phyloP scores from a whole-genome alignment of 2,888 invertebrate genomes.

The Formica aserva region DNA sequence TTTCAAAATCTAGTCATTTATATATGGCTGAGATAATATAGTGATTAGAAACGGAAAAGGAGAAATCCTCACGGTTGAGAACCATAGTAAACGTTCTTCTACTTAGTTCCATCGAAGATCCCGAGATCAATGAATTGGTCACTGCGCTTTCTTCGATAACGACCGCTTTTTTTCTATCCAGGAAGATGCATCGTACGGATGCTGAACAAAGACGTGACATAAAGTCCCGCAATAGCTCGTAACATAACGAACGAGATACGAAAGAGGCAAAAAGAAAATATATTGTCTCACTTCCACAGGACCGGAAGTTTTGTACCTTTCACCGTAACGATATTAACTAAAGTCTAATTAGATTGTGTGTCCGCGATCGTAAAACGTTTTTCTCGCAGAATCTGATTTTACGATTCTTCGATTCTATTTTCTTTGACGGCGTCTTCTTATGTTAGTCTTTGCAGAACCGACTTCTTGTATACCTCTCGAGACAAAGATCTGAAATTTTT shows the following conservation, averaged over 20 bases:
- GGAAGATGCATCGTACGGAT: constrained; percentile 43
- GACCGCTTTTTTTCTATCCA: constrained; percentile 40
- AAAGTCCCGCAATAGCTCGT: constrained; percentile 44
- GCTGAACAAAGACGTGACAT: constrained; percentile 38
- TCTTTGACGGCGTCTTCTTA: background rate
- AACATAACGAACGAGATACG: background rate
- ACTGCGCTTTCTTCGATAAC: constrained; percentile 49
- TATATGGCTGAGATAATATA: background rate
- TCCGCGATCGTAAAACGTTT: background rate
- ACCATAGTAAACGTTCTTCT: constrained; percentile 42
- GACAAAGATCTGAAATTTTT: constrained; percentile 10
- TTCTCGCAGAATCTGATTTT: constrained; percentile 1
- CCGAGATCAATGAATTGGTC: constrained; percentile 49
- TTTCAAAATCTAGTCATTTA: background rate
- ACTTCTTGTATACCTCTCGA: background rate
- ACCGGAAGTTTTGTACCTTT: background rate
- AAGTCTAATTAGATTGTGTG: constrained; percentile 17
- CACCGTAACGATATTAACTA: constrained; percentile 4
- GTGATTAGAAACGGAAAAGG: background rate
- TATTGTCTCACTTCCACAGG: background rate
- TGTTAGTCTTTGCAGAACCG: background rate
- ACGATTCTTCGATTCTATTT: background rate
- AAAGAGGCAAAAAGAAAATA: constrained; percentile 8
- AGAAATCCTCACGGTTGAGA: constrained; percentile 26
- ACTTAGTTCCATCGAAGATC: constrained; percentile 39